Base-by-base conservation (phyloP, 2,888 invertebrate species). In the Gymnocheta viridis region DNA sequence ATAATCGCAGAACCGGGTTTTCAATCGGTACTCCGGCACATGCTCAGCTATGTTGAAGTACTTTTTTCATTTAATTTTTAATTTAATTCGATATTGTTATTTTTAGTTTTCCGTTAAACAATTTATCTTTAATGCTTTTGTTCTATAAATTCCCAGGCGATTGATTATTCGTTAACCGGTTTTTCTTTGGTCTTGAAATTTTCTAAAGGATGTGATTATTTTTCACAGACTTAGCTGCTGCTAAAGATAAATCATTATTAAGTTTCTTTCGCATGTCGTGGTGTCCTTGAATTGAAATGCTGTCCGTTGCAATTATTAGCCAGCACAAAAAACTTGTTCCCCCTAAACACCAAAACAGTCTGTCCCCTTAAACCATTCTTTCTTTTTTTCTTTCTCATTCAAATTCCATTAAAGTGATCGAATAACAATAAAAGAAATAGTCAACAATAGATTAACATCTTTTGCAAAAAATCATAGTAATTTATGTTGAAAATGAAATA, bases 371-470 rank as follows among this genome's bases (percentile, higher is more conserved):
- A 38, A 62, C 9, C 14, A n/a, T n/a, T n/a, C n/a, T n/a, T n/a
- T n/a, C n/a, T n/a, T n/a, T n/a, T 10, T 44, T 29, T 41, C 1
- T 19, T 41, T 58, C 6, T 32, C 24, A 47, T 58, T 58, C 24
- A 35, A 67, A 47, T 67, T 29, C 17, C 17, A 74, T 74, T 70
- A 69, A 60, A 79, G 24, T 60, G 17, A 79, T 83, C 79, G 70
- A 83, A 83, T 83, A 79, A 80, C 79, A 82, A 82, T 79, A 78
- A 73, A 79, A 56, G 24, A 56, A 66, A 44, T 73, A 54, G 58
- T 58, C 19, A 69, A 82, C 78, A 82, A 78, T 64, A 66, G 82
- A 66, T 41, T 41, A 66, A 66, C 22, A 76, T 47, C 56, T 32
- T 54, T 66, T 12, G 24, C n/a, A 19, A 32, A 19, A 32, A 49